Evolutionary conservation across 2,888 invertebrate species (phyloP), one percentile per base, ranked within the genome.

Genomic region (Mechanitis messenoides): DNA sequence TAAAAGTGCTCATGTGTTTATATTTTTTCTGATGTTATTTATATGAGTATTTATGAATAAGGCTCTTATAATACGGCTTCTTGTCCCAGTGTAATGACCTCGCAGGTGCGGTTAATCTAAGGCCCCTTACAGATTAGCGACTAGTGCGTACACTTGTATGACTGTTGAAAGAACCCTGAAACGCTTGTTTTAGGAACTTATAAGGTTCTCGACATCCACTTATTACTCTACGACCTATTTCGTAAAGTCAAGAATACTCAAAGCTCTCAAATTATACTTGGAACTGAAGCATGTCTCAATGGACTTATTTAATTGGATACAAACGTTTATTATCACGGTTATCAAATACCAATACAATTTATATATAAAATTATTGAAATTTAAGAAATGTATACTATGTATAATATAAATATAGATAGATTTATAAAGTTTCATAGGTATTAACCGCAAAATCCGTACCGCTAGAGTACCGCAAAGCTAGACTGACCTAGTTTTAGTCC

Each of bases 401-500:
- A 47, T 28, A 20, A 45, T 20, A 50, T 31, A 31, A 28, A 3
- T 50, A 50, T 11, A 31, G 50, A 31, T 50, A 31, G 3, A 50
- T 62, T 62, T 59, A 63, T 61, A 53, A 57, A 58, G 50, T 63
- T 60, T 56, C 53, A 63, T 64, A 64, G 61, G 61, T 67, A 67
- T 60, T 66, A 64, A 59, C 61, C 68, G 77, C 73, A 73, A 78
- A 80, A 79, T 76, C 74, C 72, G 76, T 76, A 74, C 77, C 74
- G 75, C 76, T 77, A 74, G 75, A 74, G 70, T 68, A 67, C 72
- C 71, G 75, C 76, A 74, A 75, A 78, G 78, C 79, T 78, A 77
- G 69, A 74, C 68, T 83, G 87, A 85, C 87, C 87, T 79, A 87
- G 71, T 78, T 87, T 79, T 70, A 61, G 71, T 64, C 77, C 77